These are phyloP conservation scores for Hypercompe scribonia DNA, from an alignment of 2,888 invertebrate species.

Conservation along the genomic window DNA sequence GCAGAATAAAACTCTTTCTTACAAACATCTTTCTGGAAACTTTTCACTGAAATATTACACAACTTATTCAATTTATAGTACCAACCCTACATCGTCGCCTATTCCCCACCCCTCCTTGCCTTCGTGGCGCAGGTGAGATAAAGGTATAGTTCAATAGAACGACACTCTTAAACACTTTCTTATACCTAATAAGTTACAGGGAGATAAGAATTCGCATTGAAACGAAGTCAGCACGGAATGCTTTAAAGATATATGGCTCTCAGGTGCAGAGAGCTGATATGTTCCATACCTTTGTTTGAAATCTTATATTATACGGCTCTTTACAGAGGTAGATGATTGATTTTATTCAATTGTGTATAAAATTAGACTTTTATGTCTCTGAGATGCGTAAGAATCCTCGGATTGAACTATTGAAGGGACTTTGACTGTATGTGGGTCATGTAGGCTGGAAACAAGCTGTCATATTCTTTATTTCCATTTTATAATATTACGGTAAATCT, in stretches of 20 bases:
- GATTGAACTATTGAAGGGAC: background rate
- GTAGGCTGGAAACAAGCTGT: background rate
- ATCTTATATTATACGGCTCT: background rate
- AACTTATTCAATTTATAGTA: background rate
- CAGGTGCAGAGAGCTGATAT: slow-evolving; percentile 4
- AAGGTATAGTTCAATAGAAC: slow-evolving; percentile 46
- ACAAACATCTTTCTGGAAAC: background rate
- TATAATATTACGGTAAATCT: background rate
- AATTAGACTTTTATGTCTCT: background rate
- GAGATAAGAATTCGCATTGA: slow-evolving; percentile 17
- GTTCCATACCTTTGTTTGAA: background rate
- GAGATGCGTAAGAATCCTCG: background rate
- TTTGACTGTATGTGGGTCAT: background rate
- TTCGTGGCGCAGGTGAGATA: slow-evolving; percentile 52
- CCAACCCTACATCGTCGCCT: slow-evolving; percentile 30
- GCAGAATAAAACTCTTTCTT: background rate
- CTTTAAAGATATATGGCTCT: slow-evolving; percentile 6
- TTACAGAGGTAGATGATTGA: background rate
- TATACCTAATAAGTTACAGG: slow-evolving; percentile 41
- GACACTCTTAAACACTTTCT: slow-evolving; percentile 45
- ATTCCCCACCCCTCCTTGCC: slow-evolving; percentile 8
- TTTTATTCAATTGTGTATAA: slow-evolving; percentile 2
- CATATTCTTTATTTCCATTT: background rate
- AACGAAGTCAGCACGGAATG: slow-evolving; percentile 4
- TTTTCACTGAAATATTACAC: background rate